Base-by-base conservation (phyloP, 1,140 invertebrate genomes). In the Procambarus virginalis region DNA sequence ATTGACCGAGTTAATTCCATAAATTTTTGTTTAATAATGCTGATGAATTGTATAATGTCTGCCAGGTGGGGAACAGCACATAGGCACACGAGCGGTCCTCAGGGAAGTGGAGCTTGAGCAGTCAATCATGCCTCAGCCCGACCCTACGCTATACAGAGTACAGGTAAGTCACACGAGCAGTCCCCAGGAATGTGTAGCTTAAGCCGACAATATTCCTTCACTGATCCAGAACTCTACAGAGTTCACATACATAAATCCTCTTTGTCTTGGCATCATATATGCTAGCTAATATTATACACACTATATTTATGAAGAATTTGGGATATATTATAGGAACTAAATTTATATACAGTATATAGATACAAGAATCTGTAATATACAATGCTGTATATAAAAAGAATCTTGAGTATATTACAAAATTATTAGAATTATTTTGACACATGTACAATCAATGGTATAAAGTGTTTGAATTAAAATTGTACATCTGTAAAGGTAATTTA, bases 61-160 rank as follows among this genome's bases (percentile, higher is more conserved):
- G 76, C 49, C 85, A 95, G 95, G 97, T 22, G 96, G 97, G 93
- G 97, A 98, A 93, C 96, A 97, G 95, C 92, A 93, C 85, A 89
- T 93, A 95, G 97, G 97, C 46, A 96, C 96, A 64, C 96, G 96
- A 93, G 96, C 97, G 75, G 95, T 97, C 14, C 97, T 97, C 4
- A 95, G 97, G 90, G 97, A 98, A 95, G 96, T 98, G 51, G 95
- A 96, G 92, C 94, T 97, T 93, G 97, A 98, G 93, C 97, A 97
- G 95, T 95, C 96, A 49, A 95, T 97, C 81, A 94, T 97, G 93
- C 95, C 96, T 3, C 88, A 86, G 87, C 95, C 95, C 89, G 96
- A 97, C 92, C 96, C 96, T 58, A 95, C 95, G 48, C 95, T 96
- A 93, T 95, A 97, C 48, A 94, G 97, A 92, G 96, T 97, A 20